phyloP scores from a whole-genome alignment of 2,797 vertebrate genomes.

The Antrozous pallidus region DNA sequence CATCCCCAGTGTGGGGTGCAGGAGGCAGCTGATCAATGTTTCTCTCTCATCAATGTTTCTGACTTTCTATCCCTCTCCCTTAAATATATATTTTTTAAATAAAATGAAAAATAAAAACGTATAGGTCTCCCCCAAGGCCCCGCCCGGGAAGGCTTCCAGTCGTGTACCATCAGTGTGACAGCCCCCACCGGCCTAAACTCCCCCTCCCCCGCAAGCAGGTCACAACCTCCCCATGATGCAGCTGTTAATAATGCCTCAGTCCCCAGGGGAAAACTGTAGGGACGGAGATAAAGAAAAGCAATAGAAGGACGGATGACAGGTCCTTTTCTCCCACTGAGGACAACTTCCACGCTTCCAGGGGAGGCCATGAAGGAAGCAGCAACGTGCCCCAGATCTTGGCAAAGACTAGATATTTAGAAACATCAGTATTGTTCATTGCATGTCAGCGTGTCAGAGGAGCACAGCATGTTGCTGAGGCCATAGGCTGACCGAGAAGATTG shows the following conservation, averaged over 20 bases:
- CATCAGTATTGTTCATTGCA: neutral
- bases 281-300: neutral
- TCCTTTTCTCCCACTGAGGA: neutral
- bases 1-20: no score
- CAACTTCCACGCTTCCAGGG: neutral
- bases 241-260: no score
- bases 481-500: neutral
- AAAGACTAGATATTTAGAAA: conserved; percentile 26
- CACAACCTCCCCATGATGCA: neutral
- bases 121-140: neutral
- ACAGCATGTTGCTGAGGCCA: neutral
- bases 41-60: no score
- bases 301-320: neutral
- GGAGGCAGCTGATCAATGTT: no score
- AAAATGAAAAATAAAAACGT: no score
- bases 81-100: no score
- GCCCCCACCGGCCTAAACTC: neutral
- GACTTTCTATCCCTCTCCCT: no score
- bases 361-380: neutral
- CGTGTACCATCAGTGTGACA: rapidly evolving
- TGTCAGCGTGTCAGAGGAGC: neutral
- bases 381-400: neutral
- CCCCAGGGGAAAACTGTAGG: neutral
- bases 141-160: neutral
- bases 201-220: neutral